Evolutionary conservation across 2,797 vertebrate species (phyloP), one percentile per base, ranked within the genome.

Genomic region (Brotula barbata): DNA sequence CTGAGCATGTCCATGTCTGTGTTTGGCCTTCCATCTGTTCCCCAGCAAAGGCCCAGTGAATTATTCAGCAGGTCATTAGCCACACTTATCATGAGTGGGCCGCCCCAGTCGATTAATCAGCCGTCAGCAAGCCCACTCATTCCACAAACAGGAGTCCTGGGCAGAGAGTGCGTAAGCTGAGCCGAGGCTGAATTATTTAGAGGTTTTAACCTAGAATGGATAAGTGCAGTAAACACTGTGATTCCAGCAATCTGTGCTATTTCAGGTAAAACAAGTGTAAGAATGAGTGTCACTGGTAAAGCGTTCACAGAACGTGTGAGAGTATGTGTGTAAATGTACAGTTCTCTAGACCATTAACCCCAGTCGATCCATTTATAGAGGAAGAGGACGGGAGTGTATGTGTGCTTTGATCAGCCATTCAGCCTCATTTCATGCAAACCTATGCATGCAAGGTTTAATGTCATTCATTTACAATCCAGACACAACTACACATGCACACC

Each of bases 21-120:
- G 71, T 80, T 73, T 69, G 78, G 80, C 73, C 79, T 85, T 86
- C 81, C 86, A 85, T 89, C 85, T 88, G 87, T 62, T 89, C 78
- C 57, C 39, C 68, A 56, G 82, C 81, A 80, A 82, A 75, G 79
- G 80, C 58, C 68, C 82, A 50, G 85, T 92, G 88, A 93, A 92
- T 92, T 89, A 93, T 92, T 93, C 89, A 93, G 86, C 80, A 88
- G 85, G 81, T 91, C 90, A 92, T 93, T 92, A 93, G 88, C 85
- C 85, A 89, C 87, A 91, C 86, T 91, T 90, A 91, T 85, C 88
- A 84, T 81, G 84, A 88, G 80, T 87, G 76, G 83, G 81, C 73
- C 75, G 84, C 81, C 74, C 75, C 83, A 74, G 85, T 88, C 89
- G 75, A 90, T 91, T 91, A 91, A 91, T 92, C 90, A 92, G 85